Evolutionary conservation across 1,140 invertebrate species (phyloP), one percentile per base, ranked within the genome.

Genomic region (Alviniconcha marisindica): DNA sequence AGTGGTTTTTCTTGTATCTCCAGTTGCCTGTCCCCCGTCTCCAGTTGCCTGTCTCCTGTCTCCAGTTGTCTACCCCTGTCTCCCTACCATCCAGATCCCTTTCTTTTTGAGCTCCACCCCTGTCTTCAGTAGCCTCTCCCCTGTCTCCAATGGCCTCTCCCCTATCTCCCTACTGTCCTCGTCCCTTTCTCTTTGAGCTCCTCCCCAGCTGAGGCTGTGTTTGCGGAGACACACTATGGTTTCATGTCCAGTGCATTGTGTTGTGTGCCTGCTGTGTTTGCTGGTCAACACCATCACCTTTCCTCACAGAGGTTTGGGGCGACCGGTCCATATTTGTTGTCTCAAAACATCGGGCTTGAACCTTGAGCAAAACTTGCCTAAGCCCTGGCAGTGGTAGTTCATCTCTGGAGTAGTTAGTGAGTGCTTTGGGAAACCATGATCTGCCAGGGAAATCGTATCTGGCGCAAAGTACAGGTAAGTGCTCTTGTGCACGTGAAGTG

Each of bases 151-250:
- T n/a, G n/a, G n/a, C 44, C 44, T n/a, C 60, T n/a, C 60, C 24
- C 60, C 60, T 63, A 63, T 24, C 60, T 63, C 60, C 28, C 60
- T 63, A n/a, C n/a, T n/a, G n/a, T 24, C 28, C 60, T 63, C 60
- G 7, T n/a, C 10, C 60, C 60, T 63, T 24, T 63, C 60, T n/a
- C 60, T 63, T 24, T n/a, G 7, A 12, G 21, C 28, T 24, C 28
- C 60, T 63, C 60, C 28, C 60, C 5, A 24, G 21, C 60, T 63
- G 21, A 63, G 44, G 18, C 7, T 18, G 18, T 48, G 44, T 48
- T 5, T 48, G 18, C 44, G 18, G 44, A 48, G 44, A 5, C 44
- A 48, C 7, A 5, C 44, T 48, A 48, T 48, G 44, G 5, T 48
- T 48, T 48, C 44, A 48, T 48, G 44, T 48, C 60, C 60, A 14